Evolutionary conservation across 92 coral and sea anemone genomes (phyloP), one percentile per base, ranked within the genome.

Genomic region (Scolanthus callimorphus): DNA sequence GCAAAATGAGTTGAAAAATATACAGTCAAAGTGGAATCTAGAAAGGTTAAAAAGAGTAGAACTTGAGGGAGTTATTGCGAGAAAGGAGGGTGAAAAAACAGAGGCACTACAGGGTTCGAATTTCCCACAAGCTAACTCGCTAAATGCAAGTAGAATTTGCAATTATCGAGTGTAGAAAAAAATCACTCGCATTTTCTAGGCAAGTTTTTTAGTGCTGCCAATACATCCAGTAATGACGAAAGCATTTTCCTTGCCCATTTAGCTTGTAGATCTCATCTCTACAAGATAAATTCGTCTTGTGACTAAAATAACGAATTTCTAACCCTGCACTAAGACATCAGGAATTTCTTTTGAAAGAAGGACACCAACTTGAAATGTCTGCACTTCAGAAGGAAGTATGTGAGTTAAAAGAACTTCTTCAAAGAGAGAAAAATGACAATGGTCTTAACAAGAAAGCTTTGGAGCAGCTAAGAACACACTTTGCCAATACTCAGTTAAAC

Each of bases 381-480:
- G 51, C 50, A 25, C 59, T 88, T 10, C 75, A 27, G 50, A 77
- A 63, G 51, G 83, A 78, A 31, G 55, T 92, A 51, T 54, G 62
- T 20, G 38, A 25, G 39, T 60, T 79, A 39, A 61, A 61, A 8
- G 57, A 70, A 27, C 73, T 76, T 28, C 49, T 89, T 23, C 65
- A 62, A 37, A 80, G 71, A 46, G 88, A 88, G 67, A 65, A 59
- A 39, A 65, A 77, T 51, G 96, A 92, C 17, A 82, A 92, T 41
- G 29, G 58, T 26, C 51, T 88, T 39, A 88, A 85, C 31, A 88
- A 66, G 65, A 84, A 71, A 30, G 96, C 94, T 45, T 83, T 92
- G 12, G 90, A 79, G 60, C 86, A 92, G 60, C 79, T 92, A 17
- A 77, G 96, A 66, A 58, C 67, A 25, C 96, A 92, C 73, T 92